These are phyloP conservation scores for Naso thynnoides DNA, from an alignment of 2,797 vertebrate genomes.

Conservation along the genomic window DNA sequence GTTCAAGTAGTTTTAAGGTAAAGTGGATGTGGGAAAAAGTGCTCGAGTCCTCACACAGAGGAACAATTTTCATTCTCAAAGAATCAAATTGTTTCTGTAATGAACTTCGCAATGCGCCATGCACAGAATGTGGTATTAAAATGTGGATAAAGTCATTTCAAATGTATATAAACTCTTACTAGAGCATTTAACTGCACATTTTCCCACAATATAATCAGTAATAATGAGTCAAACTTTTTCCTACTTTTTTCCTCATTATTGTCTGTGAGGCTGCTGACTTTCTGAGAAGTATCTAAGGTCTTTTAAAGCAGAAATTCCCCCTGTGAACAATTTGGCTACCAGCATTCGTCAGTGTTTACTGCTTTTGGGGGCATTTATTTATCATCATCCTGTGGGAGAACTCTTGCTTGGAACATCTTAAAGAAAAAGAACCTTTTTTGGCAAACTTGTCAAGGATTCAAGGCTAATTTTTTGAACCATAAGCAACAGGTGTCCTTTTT, in stretches of 20 bases:
- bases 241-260: neutral
- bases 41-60: conserved; percentile 26
- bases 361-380: conserved; percentile 37
- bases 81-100: conserved; percentile 24
- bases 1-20: neutral
- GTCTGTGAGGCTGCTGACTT: conserved; percentile 11
- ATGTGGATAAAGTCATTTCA: conserved; percentile 1
- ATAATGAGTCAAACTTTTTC: conserved; percentile 19
- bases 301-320: conserved; percentile 10
- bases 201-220: conserved; percentile 2
- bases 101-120: conserved; percentile 10
- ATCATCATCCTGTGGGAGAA: conserved; percentile 10
- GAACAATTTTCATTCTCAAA: conserved; percentile 33
- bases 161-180: neutral
- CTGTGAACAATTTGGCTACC: conserved; percentile 6
- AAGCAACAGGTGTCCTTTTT: conserved; percentile 10
- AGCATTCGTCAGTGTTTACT: conserved; percentile 33
- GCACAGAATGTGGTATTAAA: neutral
- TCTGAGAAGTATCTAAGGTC: conserved; percentile 18
- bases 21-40: conserved; percentile 23
- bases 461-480: neutral
- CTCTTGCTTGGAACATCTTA: neutral
- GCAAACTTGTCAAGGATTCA: conserved; percentile 21
- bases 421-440: conserved; percentile 14
- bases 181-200: neutral